Conservation (phyloP, 2,797 vertebrate genomes). For the Stomatorhinus walkeri region DNA sequence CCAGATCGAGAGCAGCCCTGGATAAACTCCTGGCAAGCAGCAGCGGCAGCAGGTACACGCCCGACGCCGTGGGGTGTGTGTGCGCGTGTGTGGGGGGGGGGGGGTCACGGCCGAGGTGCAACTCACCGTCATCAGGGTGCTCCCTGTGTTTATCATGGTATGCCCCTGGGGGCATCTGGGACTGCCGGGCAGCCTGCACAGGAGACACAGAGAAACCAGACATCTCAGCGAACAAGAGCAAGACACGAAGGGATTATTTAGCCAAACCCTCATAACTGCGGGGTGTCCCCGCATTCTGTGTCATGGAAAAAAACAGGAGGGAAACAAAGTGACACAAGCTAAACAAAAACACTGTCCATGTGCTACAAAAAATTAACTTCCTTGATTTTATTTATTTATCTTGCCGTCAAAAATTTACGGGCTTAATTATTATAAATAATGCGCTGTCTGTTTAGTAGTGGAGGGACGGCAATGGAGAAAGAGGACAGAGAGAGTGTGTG, state of each 20-base stretch:
- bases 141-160: conserved; percentile 97
- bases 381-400: background rate
- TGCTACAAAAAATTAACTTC: background rate
- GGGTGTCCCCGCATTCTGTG: background rate
- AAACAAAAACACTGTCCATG: background rate
- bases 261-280: conserved; percentile 40
- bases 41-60: background rate
- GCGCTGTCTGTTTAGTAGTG: background rate
- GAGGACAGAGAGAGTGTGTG: background rate
- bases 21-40: background rate
- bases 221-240: conserved; percentile 47
- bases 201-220: background rate
- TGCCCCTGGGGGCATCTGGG: conserved; percentile 77
- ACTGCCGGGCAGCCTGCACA: conserved; percentile 78
- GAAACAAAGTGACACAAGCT: background rate
- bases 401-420: background rate
- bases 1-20: background rate
- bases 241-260: background rate
- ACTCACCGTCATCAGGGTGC: conserved; percentile 87
- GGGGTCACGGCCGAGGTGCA: background rate
- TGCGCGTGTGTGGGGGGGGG: background rate
- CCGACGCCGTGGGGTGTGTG: background rate
- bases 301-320: background rate
- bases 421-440: background rate
- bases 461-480: background rate